Evolutionary conservation across 2,888 invertebrate genomes (phyloP), one percentile per base, ranked within the genome.

Genomic region (Cataglyphis altisquamis): DNA sequence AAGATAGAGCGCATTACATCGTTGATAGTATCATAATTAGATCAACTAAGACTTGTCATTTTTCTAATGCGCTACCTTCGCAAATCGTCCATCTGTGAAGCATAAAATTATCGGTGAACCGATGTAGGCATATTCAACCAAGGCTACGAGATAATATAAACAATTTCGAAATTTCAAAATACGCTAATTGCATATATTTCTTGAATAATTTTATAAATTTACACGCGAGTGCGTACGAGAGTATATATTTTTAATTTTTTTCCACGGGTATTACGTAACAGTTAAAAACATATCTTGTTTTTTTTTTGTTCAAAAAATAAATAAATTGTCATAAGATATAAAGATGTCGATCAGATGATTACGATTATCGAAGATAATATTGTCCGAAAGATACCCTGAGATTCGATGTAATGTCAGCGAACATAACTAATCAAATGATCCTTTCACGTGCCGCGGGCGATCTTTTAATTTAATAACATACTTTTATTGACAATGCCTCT

Each of bases 21-120:
- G 72, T 52, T 15, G 32, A 41, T 6, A 66, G 39, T 82, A 75
- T 62, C 8, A 25, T 41, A 75, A 66, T 48, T 82, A 64, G 82
- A 66, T 75, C 64, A 29, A 64, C 55, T 45, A n/a, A 2, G 21
- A 66, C 12, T 15, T 18, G 32, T 66, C 32, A 64, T 82, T 75
- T 66, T 82, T 75, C 45, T 21, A 64, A 75, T 82, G 25, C 9
- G 45, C 48, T 75, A 48, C 48, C 74, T 67, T 67, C 75, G 57
- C 52, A 36, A 8, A 60, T 10, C 41, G 66, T 66, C 82, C 60
- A 70, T 72, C 66, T 82, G 57, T 57, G 75, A 82, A 82, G 75
- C 75, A 57, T 74, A 75, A 82, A 82, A 75, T 66, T 64, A 64
- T 75, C 57, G 5, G 80, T 36, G 18, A 62, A n/a, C 39, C 21